Evolutionary conservation across 2,888 invertebrate species (phyloP).

Genomic region (Rotaria macrura): DNA sequence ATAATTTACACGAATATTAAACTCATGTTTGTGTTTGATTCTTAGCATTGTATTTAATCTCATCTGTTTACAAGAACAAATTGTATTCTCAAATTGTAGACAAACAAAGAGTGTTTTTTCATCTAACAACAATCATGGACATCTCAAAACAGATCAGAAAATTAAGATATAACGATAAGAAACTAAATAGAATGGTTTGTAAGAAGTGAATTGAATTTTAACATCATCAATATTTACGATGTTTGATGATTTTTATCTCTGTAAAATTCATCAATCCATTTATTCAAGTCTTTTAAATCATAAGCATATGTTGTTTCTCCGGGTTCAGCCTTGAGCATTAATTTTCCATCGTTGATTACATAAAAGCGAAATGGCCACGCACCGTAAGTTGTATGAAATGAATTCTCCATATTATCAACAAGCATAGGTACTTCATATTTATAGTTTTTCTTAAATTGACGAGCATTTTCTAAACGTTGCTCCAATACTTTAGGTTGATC

Average conservation of each 20-base stretch:
- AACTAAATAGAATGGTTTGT: not conserved
- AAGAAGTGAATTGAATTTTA: no score
- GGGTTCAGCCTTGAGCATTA: not conserved
- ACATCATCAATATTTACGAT: no score
- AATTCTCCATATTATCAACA: not conserved
- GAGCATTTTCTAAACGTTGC: not conserved
- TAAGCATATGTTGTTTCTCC: not conserved
- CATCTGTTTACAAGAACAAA: not conserved
- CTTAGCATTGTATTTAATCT: not conserved
- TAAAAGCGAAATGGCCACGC: slow-evolving; percentile 16
- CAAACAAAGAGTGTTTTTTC: not conserved
- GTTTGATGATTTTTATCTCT: not conserved
- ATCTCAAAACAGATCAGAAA: not conserved
- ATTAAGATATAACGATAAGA: not conserved
- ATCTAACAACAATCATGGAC: not conserved
- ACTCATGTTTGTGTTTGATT: not conserved
- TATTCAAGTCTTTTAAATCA: not conserved
- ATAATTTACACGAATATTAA: not conserved
- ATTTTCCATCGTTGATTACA: not conserved
- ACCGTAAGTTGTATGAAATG: not conserved
- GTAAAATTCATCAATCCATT: not conserved
- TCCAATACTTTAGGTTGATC: slow-evolving; percentile 3
- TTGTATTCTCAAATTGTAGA: not conserved
- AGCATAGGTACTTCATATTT: not conserved
- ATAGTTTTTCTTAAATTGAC: not conserved